phyloP scores from a whole-genome alignment of 2,888 invertebrate species.

The Apoda limacodes region DNA sequence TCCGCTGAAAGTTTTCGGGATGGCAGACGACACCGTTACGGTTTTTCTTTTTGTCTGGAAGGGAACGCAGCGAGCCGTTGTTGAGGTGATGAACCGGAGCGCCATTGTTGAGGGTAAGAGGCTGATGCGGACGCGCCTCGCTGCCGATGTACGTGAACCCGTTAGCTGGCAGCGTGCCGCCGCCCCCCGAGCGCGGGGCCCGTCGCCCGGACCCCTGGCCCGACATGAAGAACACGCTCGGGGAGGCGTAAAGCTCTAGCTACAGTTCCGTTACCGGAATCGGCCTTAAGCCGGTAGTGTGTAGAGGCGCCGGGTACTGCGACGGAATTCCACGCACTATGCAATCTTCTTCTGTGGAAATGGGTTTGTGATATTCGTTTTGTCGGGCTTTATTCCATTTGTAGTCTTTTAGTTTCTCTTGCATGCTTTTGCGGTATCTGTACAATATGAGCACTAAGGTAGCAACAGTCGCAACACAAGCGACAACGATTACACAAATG shows the following conservation, averaged over 20 bases:
- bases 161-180: constrained; percentile 74
- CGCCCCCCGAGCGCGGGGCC: constrained; percentile 64
- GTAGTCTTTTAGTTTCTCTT: constrained; percentile 85
- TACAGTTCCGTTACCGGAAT: constrained; percentile 94
- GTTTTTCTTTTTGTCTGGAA: constrained; percentile 59
- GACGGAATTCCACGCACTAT: constrained; percentile 75
- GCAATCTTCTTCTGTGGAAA: constrained; percentile 86
- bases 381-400: constrained; percentile 85
- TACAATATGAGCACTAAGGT: constrained; percentile 80
- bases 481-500: constrained; percentile 80
- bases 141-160: constrained; percentile 83
- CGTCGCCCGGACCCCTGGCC: constrained; percentile 65
- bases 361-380: constrained; percentile 91
- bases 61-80: constrained; percentile 62
- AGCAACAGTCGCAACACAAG: constrained; percentile 78
- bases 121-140: constrained; percentile 64
- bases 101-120: constrained; percentile 63
- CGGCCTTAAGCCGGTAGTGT: constrained; percentile 68
- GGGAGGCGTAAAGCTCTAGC: constrained; percentile 95
- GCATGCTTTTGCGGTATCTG: constrained; percentile 82
- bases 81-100: constrained; percentile 62
- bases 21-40: constrained; percentile 56
- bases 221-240: constrained; percentile 82
- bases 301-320: constrained; percentile 63
- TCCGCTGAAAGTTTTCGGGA: constrained; percentile 63